Base-by-base conservation (phyloP, 1,140 invertebrate genomes). In the Drosophila trapezifrons region DNA sequence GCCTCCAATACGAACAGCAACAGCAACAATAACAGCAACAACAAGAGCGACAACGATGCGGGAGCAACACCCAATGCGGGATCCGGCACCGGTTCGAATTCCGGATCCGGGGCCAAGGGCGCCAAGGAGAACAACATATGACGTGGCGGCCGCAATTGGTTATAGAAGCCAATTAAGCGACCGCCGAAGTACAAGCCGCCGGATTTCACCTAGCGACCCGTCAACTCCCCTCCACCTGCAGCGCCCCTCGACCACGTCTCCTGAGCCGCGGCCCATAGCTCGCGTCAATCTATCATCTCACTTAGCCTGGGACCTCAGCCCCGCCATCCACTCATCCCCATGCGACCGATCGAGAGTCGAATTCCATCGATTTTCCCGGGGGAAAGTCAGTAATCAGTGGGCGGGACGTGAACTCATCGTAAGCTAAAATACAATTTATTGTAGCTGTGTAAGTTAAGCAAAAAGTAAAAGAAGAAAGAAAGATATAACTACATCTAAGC, bases 71-170 rank as follows among this genome's bases (percentile, higher is more conserved):
- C 82, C 10, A 66, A 60, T n/a, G 42, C 60, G 12, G 67, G 71
- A 51, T 67, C 84, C n/a, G 58, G 65, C 3, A 52, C 65, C 4
- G 65, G 69, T 3, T 72, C 69, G 2, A 69, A 55, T 32, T 70
- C 66, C 20, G 47, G 69, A n/a, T 18, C 84, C 22, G 57, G 69
- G 2, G 49, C 80, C 60, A 87, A 87, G 83, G 83, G 64, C 35
- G 78, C 77, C 54, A 92, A 92, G 80, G 92, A 92, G 69, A 86
- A 91, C 81, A 91, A 91, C 58, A 91, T 91, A 77, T 91, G 90
- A 91, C 90, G 90, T 89, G 90, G 90, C 76, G 86, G 90, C 71
- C 90, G 90, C 71, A 91, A 91, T 91, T 91, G 90, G 90, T 91
- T 91, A 91, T 91, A 90, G 85, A 90, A 90, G 52, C 85, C 85